phyloP scores from a whole-genome alignment of 2,797 vertebrate species.

The Sebastes glaucus region DNA sequence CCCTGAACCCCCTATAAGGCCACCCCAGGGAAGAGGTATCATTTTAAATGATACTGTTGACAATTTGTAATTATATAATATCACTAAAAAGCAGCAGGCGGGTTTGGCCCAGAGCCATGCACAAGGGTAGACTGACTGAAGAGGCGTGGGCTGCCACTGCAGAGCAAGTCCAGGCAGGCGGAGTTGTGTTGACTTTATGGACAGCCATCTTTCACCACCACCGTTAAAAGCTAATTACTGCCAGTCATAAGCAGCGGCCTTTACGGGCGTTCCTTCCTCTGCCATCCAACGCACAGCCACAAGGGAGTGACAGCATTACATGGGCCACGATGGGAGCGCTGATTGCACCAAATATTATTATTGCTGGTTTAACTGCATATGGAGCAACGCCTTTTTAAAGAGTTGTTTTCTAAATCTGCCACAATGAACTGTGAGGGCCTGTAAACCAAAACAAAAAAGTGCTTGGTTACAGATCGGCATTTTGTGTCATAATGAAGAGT shows the following conservation, averaged over 20 bases:
- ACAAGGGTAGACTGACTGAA: constrained; percentile 31
- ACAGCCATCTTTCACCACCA: constrained; percentile 66
- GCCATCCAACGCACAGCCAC: constrained; percentile 62
- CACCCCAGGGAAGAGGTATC: constrained; percentile 25
- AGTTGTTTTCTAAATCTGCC: constrained; percentile 60
- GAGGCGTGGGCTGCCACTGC: constrained; percentile 46
- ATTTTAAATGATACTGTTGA: constrained; percentile 11
- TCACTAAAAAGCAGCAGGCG: constrained; percentile 31
- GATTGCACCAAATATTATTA: constrained; percentile 62
- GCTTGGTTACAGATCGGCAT: neutral
- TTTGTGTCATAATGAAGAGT: neutral
- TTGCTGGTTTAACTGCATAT: constrained; percentile 60
- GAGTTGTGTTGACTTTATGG: constrained; percentile 75
- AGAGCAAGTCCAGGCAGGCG: constrained; percentile 68
- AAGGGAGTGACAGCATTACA: constrained; percentile 56
- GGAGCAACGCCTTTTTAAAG: constrained; percentile 66
- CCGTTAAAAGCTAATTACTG: constrained; percentile 80
- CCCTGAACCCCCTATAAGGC: constrained; percentile 4
- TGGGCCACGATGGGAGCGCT: constrained; percentile 37
- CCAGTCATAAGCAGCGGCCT: constrained; percentile 68
- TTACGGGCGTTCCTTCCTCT: constrained; percentile 58
- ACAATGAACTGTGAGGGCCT: constrained; percentile 6
- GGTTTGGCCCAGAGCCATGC: constrained; percentile 30
- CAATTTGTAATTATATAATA: constrained; percentile 48
- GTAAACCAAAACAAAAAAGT: constrained; percentile 23